Conservation (phyloP, 2,797 vertebrate genomes). For the Amazona ochrocephala region DNA sequence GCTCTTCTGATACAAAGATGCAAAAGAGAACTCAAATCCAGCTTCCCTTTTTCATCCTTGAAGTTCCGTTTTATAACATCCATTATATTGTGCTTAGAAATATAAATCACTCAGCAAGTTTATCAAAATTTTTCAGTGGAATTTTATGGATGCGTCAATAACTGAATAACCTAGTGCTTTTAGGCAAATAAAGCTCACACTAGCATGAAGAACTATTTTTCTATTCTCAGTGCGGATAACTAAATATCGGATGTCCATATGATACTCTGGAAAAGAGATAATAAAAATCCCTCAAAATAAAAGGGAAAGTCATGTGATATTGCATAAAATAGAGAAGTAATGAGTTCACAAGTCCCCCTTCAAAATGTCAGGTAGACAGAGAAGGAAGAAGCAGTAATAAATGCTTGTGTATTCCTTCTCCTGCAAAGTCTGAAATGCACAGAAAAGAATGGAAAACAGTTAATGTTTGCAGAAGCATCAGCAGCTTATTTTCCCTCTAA, state of each 20-base stretch:
- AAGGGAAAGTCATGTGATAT: not conserved
- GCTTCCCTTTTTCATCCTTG: not conserved
- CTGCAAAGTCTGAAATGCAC: not conserved
- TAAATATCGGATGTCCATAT: not conserved
- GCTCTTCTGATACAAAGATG: not conserved
- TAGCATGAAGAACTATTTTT: conserved; percentile 17
- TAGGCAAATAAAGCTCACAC: not conserved
- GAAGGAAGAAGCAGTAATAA: not conserved
- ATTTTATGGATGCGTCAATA: conserved; percentile 5
- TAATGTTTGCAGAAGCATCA: not conserved
- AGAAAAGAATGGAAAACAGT: not conserved
- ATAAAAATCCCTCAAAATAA: not conserved
- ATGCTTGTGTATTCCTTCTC: not conserved
- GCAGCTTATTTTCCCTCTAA: not conserved
- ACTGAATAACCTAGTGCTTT: not conserved
- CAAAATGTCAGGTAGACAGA: not conserved
- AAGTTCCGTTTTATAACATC: not conserved
- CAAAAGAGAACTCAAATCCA: not conserved
- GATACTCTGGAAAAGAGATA: not conserved
- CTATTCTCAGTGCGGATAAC: not conserved
- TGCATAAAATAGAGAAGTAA: not conserved
- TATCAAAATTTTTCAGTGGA: not conserved
- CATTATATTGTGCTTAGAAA: not conserved
- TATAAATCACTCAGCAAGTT: not conserved
- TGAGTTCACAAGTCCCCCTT: not conserved